These are phyloP conservation scores for Gulo gulo DNA, from an alignment of 2,113 vertebrate genomes.

Conservation along the genomic window DNA sequence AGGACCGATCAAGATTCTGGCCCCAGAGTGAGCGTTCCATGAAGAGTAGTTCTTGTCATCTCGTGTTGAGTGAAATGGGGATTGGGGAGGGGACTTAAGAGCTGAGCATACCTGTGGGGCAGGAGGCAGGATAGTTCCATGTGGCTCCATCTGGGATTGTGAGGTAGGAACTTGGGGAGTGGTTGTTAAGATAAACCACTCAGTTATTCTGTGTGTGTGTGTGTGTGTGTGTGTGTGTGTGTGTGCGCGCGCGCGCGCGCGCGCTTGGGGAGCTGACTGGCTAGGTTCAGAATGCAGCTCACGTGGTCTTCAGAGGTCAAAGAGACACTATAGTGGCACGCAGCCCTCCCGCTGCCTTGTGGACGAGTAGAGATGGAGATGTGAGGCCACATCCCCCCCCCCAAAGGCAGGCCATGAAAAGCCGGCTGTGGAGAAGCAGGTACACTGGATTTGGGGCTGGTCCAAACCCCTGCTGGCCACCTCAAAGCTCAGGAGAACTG, in stretches of 20 bases:
- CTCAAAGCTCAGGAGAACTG: not conserved
- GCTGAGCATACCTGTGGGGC: not conserved
- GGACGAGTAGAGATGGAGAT: not conserved
- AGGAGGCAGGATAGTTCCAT: not conserved
- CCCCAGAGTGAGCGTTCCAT: not conserved
- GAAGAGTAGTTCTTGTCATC: not conserved
- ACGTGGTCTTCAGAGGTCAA: not conserved
- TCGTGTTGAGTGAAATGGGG: not conserved
- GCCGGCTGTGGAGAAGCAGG: not conserved
- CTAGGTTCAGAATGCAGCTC: not conserved
- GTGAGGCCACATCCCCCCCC: not conserved
- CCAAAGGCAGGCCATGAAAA: not conserved
- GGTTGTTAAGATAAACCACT: not conserved
- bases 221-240: too few species aligned
- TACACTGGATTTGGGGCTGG: rapidly evolving
- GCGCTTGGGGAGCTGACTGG: not conserved
- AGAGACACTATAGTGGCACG: not conserved
- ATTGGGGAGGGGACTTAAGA: not conserved
- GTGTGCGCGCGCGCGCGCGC: too few species aligned
- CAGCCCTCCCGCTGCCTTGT: not conserved
- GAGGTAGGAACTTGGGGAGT: not conserved
- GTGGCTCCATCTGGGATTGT: not conserved
- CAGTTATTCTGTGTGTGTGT: not conserved
- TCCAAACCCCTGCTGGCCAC: not conserved
- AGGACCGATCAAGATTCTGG: not conserved